Evolutionary conservation across 1,140 invertebrate species (phyloP).

Genomic region (Apis mellifera): Amel_HAv3.1 CM009932.2:3424501-3425000

Average conservation of each 20-base stretch:
- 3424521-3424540: no score
- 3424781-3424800: background rate
- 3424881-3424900: constrained; percentile 20
- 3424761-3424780: constrained; percentile 48
- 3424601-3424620: constrained; percentile 4
- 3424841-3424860: constrained; percentile 48
- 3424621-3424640: constrained; percentile 14
- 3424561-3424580: background rate
- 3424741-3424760: constrained; percentile 41
- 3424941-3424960: constrained; percentile 63
- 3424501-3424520: no score
- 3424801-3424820: background rate
- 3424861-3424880: constrained; percentile 60
- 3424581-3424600: background rate
- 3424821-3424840: background rate
- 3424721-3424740: constrained; percentile 52
- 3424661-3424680: constrained; percentile 50
- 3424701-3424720: constrained; percentile 61
- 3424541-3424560: constrained; percentile 52
- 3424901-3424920: background rate
- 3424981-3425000: constrained; percentile 57
- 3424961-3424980: constrained; percentile 39
- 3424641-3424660: constrained; percentile 13
- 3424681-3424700: constrained; percentile 50
- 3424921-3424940: constrained; percentile 34